Evolutionary conservation across 1,140 invertebrate genomes (phyloP).

Genomic region (Cotesia typhae): DNA sequence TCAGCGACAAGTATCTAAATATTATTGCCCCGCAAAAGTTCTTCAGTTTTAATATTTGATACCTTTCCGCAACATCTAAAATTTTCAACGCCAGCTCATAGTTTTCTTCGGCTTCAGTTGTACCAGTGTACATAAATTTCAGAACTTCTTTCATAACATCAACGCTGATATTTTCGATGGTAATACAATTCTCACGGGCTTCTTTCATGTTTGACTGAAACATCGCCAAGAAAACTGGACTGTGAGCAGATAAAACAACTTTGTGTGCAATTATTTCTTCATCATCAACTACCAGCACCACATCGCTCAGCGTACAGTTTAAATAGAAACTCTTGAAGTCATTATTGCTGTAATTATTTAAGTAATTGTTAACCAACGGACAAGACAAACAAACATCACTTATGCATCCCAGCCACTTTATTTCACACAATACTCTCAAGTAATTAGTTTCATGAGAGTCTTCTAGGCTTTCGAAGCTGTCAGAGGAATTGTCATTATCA

Average conservation of each 20-base stretch:
- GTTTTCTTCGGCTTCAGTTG: not conserved
- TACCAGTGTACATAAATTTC: slow-evolving; percentile 10
- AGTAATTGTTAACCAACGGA: too few relatives aligned
- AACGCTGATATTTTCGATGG: not conserved
- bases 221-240: slow-evolving; percentile 6
- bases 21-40: not conserved
- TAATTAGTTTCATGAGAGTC: too few relatives aligned
- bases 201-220: slow-evolving; percentile 6
- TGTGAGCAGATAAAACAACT: not conserved
- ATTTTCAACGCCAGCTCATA: not conserved
- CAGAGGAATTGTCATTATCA: too few relatives aligned
- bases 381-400: too few relatives aligned
- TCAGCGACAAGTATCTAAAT: not conserved
- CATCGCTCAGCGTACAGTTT: not conserved
- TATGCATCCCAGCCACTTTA: too few relatives aligned
- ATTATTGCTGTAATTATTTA: too few relatives aligned
- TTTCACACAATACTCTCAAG: too few relatives aligned
- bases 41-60: slow-evolving; percentile 1
- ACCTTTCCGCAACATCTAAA: not conserved
- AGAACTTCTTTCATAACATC: slow-evolving; percentile 10
- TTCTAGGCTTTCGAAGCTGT: too few relatives aligned
- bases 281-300: not conserved
- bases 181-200: not conserved
- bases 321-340: too few relatives aligned
- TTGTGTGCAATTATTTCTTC: slow-evolving; percentile 5